These are phyloP conservation scores for Sebastiscus albofasciatus DNA, from an alignment of 2,797 vertebrate genomes.

Conservation along the genomic window DNA sequence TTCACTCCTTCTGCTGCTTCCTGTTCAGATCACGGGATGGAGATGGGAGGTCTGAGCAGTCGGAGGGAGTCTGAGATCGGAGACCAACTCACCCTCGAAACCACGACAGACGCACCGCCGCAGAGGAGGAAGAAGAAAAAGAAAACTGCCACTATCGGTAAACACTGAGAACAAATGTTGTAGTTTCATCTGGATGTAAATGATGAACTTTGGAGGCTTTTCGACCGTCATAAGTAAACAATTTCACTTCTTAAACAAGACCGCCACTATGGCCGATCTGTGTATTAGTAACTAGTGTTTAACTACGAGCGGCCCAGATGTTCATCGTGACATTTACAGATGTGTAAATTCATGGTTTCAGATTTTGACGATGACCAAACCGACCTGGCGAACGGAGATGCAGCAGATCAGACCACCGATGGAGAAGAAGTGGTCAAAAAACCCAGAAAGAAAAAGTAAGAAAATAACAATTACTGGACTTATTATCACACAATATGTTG, in stretches of 20 bases:
- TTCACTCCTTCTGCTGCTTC: not conserved
- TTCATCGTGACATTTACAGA: not conserved
- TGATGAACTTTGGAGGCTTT: too few relatives aligned
- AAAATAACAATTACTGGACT: not conserved
- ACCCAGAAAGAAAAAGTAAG: conserved; percentile 90
- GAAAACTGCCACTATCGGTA: conserved; percentile 74
- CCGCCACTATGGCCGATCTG: not conserved
- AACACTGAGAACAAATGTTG: not conserved
- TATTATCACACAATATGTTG: too few relatives aligned
- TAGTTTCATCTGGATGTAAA: too few relatives aligned
- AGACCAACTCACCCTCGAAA: conserved; percentile 81
- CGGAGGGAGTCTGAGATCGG: conserved; percentile 77
- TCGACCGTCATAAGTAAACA: not conserved
- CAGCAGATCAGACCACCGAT: conserved; percentile 81
- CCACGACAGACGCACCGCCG: conserved; percentile 70
- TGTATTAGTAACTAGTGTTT: not conserved
- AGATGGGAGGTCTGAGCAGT: conserved; percentile 78
- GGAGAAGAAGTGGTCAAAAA: conserved; percentile 86
- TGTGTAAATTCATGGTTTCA: conserved; percentile 28
- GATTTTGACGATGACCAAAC: conserved; percentile 80
- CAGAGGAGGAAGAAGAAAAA: conserved; percentile 90
- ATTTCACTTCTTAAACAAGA: not conserved
- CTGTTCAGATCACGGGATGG: conserved; percentile 68
- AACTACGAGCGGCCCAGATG: not conserved
- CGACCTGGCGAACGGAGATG: conserved; percentile 88